phyloP scores from a whole-genome alignment of 2,797 vertebrate species.

The Platalea minor region DNA sequence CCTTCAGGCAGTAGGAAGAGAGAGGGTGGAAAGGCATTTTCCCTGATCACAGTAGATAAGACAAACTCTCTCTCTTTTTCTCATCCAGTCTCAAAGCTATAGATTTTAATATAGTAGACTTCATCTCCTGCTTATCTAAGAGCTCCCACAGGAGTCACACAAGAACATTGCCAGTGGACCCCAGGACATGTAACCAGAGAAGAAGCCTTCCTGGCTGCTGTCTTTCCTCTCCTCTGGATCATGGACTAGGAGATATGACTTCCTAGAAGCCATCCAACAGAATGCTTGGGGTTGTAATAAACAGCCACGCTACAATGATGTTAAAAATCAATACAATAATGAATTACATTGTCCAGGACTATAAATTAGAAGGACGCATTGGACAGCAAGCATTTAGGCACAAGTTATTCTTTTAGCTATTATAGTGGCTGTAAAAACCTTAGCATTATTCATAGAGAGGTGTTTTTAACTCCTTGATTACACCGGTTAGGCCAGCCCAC shows the following conservation, averaged over 20 bases:
- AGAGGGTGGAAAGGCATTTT: not conserved
- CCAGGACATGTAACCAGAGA: not conserved
- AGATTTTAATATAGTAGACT: not conserved
- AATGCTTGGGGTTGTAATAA: not conserved
- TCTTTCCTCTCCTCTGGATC: not conserved
- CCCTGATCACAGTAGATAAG: not conserved
- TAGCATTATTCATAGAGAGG: not conserved
- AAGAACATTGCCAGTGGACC: not conserved
- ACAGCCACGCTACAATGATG: not conserved
- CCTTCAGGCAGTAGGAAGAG: not conserved
- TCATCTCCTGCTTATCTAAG: not conserved
- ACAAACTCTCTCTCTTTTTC: not conserved
- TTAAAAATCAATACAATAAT: conserved; percentile 15
- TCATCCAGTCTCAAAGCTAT: not conserved
- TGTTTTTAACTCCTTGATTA: not conserved
- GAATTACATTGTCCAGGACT: not conserved
- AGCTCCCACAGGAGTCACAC: not conserved
- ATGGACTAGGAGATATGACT: not conserved
- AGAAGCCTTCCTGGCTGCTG: not conserved
- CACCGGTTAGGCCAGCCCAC: not conserved
- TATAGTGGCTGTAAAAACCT: not conserved
- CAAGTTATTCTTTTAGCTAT: not conserved
- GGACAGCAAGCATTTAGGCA: not conserved
- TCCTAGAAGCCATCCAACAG: not conserved
- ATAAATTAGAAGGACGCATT: not conserved